phyloP scores from a whole-genome alignment of 2,113 vertebrate genomes.

The Zosterops lateralis region DNA sequence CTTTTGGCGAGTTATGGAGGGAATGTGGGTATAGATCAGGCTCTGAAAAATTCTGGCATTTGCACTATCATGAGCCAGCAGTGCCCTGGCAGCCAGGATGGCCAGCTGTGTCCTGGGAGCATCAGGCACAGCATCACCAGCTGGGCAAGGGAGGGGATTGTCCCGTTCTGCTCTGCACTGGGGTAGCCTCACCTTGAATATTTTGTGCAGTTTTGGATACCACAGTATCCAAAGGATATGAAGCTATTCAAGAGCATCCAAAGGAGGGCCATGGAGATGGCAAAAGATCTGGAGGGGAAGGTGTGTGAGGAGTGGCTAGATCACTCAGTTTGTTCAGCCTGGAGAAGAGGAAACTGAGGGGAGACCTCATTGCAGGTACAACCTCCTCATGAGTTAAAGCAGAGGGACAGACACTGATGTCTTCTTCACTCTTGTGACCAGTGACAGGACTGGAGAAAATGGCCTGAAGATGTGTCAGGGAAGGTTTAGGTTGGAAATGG shows the following conservation, averaged over 20 bases:
- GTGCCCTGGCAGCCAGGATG: background rate
- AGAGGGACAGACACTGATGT: background rate
- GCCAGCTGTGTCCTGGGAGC: rapidly evolving
- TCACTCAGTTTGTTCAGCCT: background rate
- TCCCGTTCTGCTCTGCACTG: rapidly evolving
- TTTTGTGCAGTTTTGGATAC: background rate
- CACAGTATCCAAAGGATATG: background rate
- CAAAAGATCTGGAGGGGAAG: background rate
- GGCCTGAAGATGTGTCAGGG: background rate
- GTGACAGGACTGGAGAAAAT: background rate
- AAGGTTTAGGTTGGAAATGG: background rate
- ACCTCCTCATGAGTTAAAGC: background rate
- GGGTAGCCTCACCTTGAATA: rapidly evolving
- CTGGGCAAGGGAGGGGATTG: rapidly evolving
- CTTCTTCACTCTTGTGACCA: background rate
- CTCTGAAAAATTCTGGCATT: background rate
- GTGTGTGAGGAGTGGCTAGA: background rate
- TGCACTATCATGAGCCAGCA: rapidly evolving
- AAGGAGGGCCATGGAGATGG: background rate
- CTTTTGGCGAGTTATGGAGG: background rate
- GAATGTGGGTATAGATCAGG: background rate
- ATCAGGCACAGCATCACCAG: background rate
- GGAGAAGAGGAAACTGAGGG: background rate
- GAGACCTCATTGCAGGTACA: background rate
- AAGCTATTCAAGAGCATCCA: background rate